Base-by-base conservation (phyloP, 1,140 invertebrate genomes). In the Rhyzopertha dominica region DNA sequence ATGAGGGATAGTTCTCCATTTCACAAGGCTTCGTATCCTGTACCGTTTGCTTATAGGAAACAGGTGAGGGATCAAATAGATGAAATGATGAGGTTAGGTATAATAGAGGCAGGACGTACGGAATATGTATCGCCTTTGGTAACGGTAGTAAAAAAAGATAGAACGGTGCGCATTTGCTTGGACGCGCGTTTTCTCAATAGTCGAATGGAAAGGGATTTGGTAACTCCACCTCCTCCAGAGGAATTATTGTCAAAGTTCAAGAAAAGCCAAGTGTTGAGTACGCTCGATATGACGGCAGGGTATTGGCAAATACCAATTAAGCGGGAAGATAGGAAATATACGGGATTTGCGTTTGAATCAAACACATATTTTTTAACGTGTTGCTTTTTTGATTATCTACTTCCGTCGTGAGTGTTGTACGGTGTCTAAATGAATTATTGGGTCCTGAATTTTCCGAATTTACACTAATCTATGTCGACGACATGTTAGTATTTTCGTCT, bases 31-130 rank as follows among this genome's bases (percentile, higher is more conserved):
- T 39, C 53, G 1, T 63, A 63, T 48, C 58, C 59, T 12, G 20
- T 63, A n/a, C 61, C 59, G 8, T 56, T 47, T 43, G 53, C 54
- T 0, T 59, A 56, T 48, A 35, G 53, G 7, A 26, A 32, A 1
- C 53, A 49, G 12, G 36, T 54, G 7, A 42, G 42, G 9, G 19
- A 41, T 16, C 52, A 56, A 23, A 29, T 61, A 4, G 30, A 50
- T 0, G 49, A 61, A 39, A 43, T 61, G 28, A 23, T 55, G 17
- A 14, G 48, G 1, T 22, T 39, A 18, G 50, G 54, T 5, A 25
- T 45, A 8, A 45, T 45, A 10, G 22, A 28, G 25, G n/a, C n/a
- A 10, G 14, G 5, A 5, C 13, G 16, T 10, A 39, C 32, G 4
- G 32, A 36, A 4, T 45, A 37, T 23, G 25, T 25, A 7, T 25